These are phyloP conservation scores for Tragelaphus scriptus DNA, from an alignment of 2,113 vertebrate genomes.

Conservation along the genomic window DNA sequence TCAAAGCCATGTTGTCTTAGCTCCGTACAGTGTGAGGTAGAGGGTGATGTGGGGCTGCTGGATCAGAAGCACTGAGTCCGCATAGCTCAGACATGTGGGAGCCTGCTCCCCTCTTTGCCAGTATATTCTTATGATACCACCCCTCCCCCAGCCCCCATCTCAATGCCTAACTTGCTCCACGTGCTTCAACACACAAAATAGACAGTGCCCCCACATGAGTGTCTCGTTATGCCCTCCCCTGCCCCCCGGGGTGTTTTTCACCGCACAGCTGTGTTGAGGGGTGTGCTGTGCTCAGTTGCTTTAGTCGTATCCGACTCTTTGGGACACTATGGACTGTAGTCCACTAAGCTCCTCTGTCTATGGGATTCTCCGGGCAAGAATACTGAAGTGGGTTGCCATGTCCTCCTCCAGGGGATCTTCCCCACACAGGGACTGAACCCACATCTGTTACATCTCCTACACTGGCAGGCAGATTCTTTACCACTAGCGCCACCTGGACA, in stretches of 20 bases:
- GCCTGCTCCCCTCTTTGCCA: background rate
- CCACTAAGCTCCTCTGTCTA: background rate
- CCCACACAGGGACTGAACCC: background rate
- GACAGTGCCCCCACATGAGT: background rate
- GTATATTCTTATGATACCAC: background rate
- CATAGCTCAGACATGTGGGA: background rate
- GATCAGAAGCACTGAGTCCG: background rate
- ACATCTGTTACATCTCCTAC: background rate
- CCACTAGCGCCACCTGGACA: background rate
- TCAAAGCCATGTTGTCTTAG: background rate
- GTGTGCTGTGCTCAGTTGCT: background rate
- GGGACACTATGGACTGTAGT: background rate
- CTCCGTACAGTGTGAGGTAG: rapidly evolving
- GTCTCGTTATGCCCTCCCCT: rapidly evolving
- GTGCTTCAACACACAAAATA: rapidly evolving
- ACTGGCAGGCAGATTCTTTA: background rate
- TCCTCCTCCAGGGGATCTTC: background rate
- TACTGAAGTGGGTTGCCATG: background rate
- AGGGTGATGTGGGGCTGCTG: background rate
- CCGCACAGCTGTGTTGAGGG: background rate
- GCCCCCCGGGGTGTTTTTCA: background rate
- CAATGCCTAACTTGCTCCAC: background rate
- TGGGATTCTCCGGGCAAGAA: background rate
- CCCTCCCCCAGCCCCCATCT: background rate
- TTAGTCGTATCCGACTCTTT: background rate